Base-by-base conservation (phyloP, 2,113 vertebrate species). In the Myrmophylax atrothorax region DNA sequence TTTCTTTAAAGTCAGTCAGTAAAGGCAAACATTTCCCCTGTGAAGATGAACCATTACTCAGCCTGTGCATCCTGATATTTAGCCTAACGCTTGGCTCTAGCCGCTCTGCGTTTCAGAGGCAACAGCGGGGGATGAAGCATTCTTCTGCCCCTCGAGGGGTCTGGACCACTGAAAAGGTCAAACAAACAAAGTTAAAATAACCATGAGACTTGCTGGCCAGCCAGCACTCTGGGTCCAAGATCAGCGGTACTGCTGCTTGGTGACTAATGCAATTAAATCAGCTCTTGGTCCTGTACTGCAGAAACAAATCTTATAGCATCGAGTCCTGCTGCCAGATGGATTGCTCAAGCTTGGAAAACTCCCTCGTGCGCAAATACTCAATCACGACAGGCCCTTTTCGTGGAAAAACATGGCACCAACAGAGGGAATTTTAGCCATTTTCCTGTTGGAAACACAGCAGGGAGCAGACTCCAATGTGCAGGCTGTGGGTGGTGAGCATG, bases 321-420 rank as follows among this genome's bases (percentile, higher is more conserved):
- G 78, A 3, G 8, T 33, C 28, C 93, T 60, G 79, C 72, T 95
- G 98, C 98, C 98, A 98, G 93, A 97, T 50, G 94, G 93, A 97
- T 98, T 98, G 97, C 98, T 97, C 95, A 98, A 98, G 80, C 89
- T 74, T 98, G 98, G 97, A 98, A 96, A 81, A 75, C 82, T 72
- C 69, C 96, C 87, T 89, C 64, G 19, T 96, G 88, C 2, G 28
- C 96, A 95, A 94, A 85, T 22, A 96, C 72, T 97, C 94, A 64
- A 97, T 97, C 97, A 95, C 23, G 55, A 90, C 79, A 92, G 95
- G 91, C 95, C 33, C 59, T 58, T 7, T 94, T 96, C 10, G 3
- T 60, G 96, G 94, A 97, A 98, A 97, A 97, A 96, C 83, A 73
- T 94, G 93, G 92, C 90, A 87, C 85, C 2, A 26, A 64, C 0